Evolutionary conservation across 2,797 vertebrate genomes (phyloP), one percentile per base, ranked within the genome.

Genomic region (Potorous gilbertii): DNA sequence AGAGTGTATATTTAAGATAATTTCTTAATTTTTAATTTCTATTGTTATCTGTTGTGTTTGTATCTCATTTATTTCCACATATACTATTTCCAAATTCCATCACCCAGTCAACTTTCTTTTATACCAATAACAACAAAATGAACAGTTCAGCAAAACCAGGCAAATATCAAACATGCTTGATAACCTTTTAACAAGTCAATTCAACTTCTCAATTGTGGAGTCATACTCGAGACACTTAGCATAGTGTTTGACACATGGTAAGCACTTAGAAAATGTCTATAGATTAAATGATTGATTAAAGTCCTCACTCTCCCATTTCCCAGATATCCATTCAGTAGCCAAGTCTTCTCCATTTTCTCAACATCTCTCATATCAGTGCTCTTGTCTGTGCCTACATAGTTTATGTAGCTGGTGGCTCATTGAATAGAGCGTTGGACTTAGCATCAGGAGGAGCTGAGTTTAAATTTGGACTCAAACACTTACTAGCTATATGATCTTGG

Each of bases 341-440:
- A 62, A 31, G 12, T 62, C 59, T 66, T n/a, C 4, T 59, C 57
- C 2, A 59, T 59, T 28, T 31, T 3, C 57, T 31, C 28, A 29
- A 29, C 57, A 59, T 59, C 10, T 62, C 59, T 56, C 24, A 28
- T 11, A 62, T 62, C 29, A 62, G 31, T 62, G 0, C 11, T 31
- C 27, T 62, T 31, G 3, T 56, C 56, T 56, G 29, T 34, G 59
- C 4, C 31, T 11, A 62, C 12, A 14, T 31, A 31, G 3, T 34
- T 12, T 28, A 31, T 62, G 12, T 62, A 62, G 59, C 3, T 62
- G 59, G 9, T 14, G 5, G 18, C 40, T 27, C n/a, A 3, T 12
- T 13, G 31, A 2, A n/a, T 28, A 18, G 0, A 0, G 54, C 29
- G 3, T 24, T 4, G 14, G 1, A 31, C 55, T 31, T 28, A 27